phyloP scores from a whole-genome alignment of 2,888 invertebrate genomes.

The Brachyopa scutellaris region DNA sequence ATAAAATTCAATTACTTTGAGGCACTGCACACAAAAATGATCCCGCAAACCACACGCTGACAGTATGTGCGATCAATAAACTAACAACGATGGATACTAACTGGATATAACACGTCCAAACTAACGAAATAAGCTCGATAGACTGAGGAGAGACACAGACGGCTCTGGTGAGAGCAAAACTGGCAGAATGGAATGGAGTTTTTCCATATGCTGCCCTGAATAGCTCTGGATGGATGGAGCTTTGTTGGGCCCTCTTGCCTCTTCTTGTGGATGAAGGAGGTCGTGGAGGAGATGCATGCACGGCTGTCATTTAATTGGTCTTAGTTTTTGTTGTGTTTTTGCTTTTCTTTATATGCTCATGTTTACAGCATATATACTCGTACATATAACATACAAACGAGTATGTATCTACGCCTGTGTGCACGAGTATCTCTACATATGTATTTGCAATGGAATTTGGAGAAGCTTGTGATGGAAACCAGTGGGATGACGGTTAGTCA shows the following conservation, averaged over 20 bases:
- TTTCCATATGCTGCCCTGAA: slow-evolving; percentile 28
- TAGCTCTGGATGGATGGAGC: slow-evolving; percentile 47
- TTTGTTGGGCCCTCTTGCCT: slow-evolving; percentile 62
- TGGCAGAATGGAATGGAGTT: slow-evolving; percentile 30
- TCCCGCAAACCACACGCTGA: not conserved
- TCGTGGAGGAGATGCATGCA: slow-evolving; percentile 31
- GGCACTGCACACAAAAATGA: slow-evolving; percentile 37
- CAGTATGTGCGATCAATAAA: slow-evolving; percentile 31
- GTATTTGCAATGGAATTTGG: slow-evolving; percentile 57
- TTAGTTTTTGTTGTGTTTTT: slow-evolving; percentile 33
- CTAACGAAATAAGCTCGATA: slow-evolving; percentile 61
- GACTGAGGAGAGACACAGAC: slow-evolving; percentile 53
- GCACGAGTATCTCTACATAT: not conserved
- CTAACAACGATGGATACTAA: slow-evolving; percentile 23
- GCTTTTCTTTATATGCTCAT: slow-evolving; percentile 32
- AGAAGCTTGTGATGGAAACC: slow-evolving; percentile 43
- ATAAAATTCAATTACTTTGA: slow-evolving; percentile 42
- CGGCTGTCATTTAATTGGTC: slow-evolving; percentile 19
- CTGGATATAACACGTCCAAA: slow-evolving; percentile 55
- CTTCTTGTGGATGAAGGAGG: slow-evolving; percentile 46
- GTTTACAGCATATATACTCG: not conserved
- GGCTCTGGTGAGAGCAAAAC: slow-evolving; percentile 38
- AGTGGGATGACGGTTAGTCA: slow-evolving; percentile 41
- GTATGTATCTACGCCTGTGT: too few species aligned
- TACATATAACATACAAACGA: too few species aligned